Conservation (phyloP, 2,113 vertebrate genomes). For the Calidris pygmaea region DNA sequence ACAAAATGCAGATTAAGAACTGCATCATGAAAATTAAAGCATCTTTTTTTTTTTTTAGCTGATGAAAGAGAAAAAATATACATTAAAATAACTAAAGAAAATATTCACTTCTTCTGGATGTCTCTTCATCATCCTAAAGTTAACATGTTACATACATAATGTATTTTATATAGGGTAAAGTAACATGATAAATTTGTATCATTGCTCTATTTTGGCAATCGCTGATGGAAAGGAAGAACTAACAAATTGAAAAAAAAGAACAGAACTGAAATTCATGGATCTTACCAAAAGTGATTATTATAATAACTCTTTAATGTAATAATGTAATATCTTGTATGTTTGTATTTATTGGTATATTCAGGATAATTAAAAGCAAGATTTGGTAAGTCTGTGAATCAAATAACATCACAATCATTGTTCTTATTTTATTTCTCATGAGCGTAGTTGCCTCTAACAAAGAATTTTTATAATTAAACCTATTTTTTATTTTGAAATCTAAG, state of each 20-base stretch:
- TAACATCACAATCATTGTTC: not conserved
- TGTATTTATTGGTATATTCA: not conserved
- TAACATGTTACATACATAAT: not conserved
- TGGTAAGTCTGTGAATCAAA: not conserved
- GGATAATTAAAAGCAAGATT: not conserved
- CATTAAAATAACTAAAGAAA: not conserved
- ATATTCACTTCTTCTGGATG: not conserved
- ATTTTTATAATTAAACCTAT: not conserved
- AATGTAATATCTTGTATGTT: rapidly evolving
- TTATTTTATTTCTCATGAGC: not conserved
- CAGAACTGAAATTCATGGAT: not conserved
- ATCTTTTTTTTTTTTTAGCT: not conserved
- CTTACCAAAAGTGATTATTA: not conserved
- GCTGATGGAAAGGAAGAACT: not conserved
- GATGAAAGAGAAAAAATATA: not conserved
- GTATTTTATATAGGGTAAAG: not conserved
- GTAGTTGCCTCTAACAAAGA: not conserved
- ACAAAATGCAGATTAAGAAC: not conserved
- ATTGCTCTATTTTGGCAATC: not conserved
- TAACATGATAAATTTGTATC: rapidly evolving
- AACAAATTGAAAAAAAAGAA: not conserved
- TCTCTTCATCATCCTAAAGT: not conserved
- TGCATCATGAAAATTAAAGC: not conserved
- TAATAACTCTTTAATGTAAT: not conserved
- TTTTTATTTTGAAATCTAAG: not conserved